Evolutionary conservation across 2,888 invertebrate species (phyloP), one percentile per base, ranked within the genome.

Genomic region (Drosophila atroscutellata): DNA sequence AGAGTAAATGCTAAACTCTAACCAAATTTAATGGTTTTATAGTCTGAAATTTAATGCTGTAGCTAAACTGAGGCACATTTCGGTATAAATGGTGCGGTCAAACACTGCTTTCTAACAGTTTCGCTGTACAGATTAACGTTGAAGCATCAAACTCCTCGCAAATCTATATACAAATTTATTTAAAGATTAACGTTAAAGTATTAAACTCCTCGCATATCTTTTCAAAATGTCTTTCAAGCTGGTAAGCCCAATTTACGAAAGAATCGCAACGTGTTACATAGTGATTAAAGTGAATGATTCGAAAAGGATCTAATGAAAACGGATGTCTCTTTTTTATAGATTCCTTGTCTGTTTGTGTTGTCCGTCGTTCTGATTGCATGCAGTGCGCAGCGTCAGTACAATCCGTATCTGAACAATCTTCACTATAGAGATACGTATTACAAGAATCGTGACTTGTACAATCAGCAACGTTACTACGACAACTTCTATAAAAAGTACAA

Each of bases 401-500:
- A 83, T 73, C 82, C 89, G 1, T 80, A 83, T 15, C 71, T 86
- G 20, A 81, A 84, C 49, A 83, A 86, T 51, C 81, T 86, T 36
- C 75, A 69, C 39, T 91, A 90, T 30, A 79, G 88, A 50, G 77
- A 77, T 47, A 72, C 82, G 18, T 89, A 85, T 67, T 86, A 86
- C 61, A 88, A 74, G 62, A 91, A 91, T 49, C 90, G 85, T 8
- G 89, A 84, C 28, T 50, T 80, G 57, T 83, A 84, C 45, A 87
- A 91, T 39, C 83, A 86, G 72, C 82, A 84, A 18, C 88, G 84
- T 6, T 88, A 77, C 61, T 91, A 90, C 73, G 90, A 91, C 34
- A 89, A 85, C 51, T 84, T 87, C 80, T 88, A 81, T 30, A 90
- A 82, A 63, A 79, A 84, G 20, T 91, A 91, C 77, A 91, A 88